Evolutionary conservation across 2,888 invertebrate genomes (phyloP).

Genomic region (Polydrusus tereticollis): DNA sequence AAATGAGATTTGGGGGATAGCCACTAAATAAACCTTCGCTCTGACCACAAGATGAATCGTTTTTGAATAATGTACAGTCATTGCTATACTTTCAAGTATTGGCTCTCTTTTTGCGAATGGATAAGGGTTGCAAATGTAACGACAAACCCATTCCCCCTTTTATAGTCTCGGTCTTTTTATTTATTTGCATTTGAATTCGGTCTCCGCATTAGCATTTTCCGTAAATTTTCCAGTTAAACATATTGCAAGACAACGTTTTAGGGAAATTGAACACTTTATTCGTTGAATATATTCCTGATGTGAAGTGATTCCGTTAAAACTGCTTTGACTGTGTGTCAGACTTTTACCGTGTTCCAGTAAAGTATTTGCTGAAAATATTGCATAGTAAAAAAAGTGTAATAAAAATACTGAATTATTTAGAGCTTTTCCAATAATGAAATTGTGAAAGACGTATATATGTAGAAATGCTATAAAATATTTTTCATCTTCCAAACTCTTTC

Average conservation of each 20-base stretch:
- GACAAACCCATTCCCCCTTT: conserved; percentile 49
- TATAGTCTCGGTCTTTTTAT: conserved; percentile 44
- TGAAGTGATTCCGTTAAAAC: not conserved
- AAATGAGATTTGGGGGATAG: conserved; percentile 58
- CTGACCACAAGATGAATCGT: conserved; percentile 62
- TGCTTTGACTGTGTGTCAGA: not conserved
- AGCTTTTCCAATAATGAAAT: not conserved
- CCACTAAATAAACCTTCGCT: conserved; percentile 55
- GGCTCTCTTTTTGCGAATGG: conserved; percentile 51
- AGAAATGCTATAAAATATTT: no score
- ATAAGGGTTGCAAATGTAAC: conserved; percentile 53
- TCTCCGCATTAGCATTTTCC: conserved; percentile 47
- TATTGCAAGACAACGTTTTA: conserved; percentile 43
- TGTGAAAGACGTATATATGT: no score
- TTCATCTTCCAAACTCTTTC: no score
- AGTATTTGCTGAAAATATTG: not conserved
- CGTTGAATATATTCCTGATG: conserved; percentile 4
- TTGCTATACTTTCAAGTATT: conserved; percentile 59
- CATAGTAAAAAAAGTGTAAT: not conserved
- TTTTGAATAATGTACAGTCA: conserved; percentile 62
- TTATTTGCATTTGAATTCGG: conserved; percentile 46
- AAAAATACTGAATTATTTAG: not conserved
- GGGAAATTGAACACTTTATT: conserved; percentile 40
- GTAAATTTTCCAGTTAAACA: conserved; percentile 39
- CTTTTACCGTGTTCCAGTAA: not conserved